A percentile compares a stretch with the other conserved stretches of the same genome.
phyloP scores from a whole-genome alignment of 2,888 invertebrate species.

The Luffia ferchaultella region DNA sequence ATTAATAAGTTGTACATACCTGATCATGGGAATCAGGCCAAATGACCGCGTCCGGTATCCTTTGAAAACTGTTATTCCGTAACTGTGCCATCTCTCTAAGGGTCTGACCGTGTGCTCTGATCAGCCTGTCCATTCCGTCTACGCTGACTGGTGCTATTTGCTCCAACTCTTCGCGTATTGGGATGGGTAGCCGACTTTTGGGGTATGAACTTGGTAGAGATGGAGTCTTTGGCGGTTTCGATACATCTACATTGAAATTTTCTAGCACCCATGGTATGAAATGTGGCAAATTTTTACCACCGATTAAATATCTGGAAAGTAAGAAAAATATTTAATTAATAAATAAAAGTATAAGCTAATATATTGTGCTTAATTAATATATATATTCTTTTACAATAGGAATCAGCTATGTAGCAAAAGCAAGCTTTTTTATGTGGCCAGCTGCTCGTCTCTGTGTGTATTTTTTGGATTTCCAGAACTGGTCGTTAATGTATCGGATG shows the following conservation, averaged over 20 bases:
- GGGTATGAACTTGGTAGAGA: conserved; percentile 71
- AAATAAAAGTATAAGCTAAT: too few species aligned
- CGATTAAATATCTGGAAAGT: conserved; percentile 79
- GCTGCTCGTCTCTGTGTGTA: too few species aligned
- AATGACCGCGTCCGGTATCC: conserved; percentile 92
- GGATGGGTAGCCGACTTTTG: conserved; percentile 67
- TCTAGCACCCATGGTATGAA: conserved; percentile 83
- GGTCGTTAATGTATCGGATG: too few species aligned
- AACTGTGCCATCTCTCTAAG: conserved; percentile 86
- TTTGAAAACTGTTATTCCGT: conserved; percentile 74
- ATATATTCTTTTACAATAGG: too few species aligned
- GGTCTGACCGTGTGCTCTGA: conserved; percentile 93
- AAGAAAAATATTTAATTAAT: not conserved
- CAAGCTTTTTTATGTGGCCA: too few species aligned
- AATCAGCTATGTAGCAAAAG: too few species aligned
- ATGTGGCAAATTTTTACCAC: conserved; percentile 75
- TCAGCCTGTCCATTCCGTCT: conserved; percentile 83
- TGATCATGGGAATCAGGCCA: conserved; percentile 93
- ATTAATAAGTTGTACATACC: too few species aligned
- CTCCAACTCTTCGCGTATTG: conserved; percentile 65
- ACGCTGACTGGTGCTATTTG: conserved; percentile 48
- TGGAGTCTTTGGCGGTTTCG: conserved; percentile 43
- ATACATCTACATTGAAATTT: conserved; percentile 73
- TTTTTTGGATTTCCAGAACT: too few species aligned
- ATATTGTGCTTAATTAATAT: too few species aligned